A percentile compares a stretch with the other conserved stretches of the same genome.
Conservation (phyloP, 2,797 vertebrate genomes). For the Masticophis lateralis region DNA sequence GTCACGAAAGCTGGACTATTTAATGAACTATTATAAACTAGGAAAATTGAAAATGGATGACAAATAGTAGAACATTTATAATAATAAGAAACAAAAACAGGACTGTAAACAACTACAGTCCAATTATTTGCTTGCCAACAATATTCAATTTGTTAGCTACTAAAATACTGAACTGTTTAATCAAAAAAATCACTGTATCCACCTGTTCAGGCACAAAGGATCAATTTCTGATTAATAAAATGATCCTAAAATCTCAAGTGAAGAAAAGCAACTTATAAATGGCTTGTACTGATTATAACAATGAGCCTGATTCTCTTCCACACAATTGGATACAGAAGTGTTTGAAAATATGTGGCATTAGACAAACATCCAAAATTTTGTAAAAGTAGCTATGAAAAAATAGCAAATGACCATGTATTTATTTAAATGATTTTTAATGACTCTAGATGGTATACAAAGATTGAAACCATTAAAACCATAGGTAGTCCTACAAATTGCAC, state of each 20-base stretch:
- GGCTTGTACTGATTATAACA: neutral
- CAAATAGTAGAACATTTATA: neutral
- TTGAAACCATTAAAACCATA: neutral
- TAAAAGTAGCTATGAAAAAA: neutral
- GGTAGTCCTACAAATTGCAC: neutral
- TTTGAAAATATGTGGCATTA: neutral
- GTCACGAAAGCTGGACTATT: neutral
- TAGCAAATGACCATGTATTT: neutral
- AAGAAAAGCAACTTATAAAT: neutral
- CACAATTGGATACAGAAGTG: neutral
- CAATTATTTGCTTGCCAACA: neutral
- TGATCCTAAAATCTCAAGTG: neutral
- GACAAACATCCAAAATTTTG: neutral
- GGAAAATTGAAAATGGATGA: neutral
- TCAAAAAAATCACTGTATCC: neutral
- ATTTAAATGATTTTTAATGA: neutral
- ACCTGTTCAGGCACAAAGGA: neutral
- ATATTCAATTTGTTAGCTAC: neutral
- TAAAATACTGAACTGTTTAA: neutral
- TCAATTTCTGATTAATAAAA: neutral
- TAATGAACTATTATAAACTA: neutral
- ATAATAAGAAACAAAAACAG: neutral
- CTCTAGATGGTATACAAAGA: neutral
- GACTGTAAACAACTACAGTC: neutral
- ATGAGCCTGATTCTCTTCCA: neutral